Base-by-base conservation (phyloP, 2,797 vertebrate genomes). In the Cephalopachus bancanus region DNA sequence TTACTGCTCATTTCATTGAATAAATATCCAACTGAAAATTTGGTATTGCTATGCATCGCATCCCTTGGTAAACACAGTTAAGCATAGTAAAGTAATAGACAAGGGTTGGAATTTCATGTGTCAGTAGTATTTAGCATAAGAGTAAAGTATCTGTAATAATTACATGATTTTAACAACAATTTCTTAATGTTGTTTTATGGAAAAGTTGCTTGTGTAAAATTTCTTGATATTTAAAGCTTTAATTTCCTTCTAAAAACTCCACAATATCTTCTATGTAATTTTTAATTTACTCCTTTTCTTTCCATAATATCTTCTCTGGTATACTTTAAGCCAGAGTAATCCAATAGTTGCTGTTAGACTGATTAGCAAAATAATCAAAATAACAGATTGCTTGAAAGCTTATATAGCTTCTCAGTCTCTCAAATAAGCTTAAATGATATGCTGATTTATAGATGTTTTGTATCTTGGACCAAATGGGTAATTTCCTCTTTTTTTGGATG, bases 291-390 rank as follows among this genome's bases (percentile, higher is more conserved):
- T 83, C 3, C 26, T 87, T 67, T 49, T 57, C 37, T 26, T 55
- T 91, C 59, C 28, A 16, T 14, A 83, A 57, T 74, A 44, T 60
- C 28, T 78, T 15, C 5, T 57, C 67, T 78, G 89, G 28, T 80
- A 67, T 74, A 57, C 10, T 15, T 4, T 67, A 94, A 87, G 10
- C 6, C 44, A 78, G 37, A 26, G 19, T 75, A 85, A 85, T 95
- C 33, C 4, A 62, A n/a, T 91, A 91, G 92, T 97, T 95, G 17
- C 15, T 24, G 55, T 79, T 91, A 79, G 37, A 10, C 3, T 88
- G 78, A 92, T 30, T 94, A 94, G 49, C 10, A 89, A 93, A 83
- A 91, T 78, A 80, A 71, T 94, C 22, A 95, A 95, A 95, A 83
- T 60, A 84, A 53, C 2, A 90, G 26, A 76, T 67, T 69, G 5